Percentiles rank a stretch among this genome's conserved stretches.
Conservation (phyloP, 1,140 invertebrate species). For the Tetragonula clypearis region DNA sequence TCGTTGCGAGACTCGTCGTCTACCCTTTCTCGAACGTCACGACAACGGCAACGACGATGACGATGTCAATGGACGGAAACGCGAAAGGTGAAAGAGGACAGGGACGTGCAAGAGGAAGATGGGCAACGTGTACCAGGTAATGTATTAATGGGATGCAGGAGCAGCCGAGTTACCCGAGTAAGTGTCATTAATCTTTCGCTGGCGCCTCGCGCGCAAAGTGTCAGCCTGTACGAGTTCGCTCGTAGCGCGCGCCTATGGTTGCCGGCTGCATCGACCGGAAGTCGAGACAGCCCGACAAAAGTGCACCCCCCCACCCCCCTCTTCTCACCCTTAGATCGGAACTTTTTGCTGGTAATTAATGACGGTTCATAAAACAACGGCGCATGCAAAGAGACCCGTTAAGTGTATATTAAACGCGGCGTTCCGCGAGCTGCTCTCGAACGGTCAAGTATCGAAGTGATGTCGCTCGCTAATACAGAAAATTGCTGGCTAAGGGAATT, state of each 20-base stretch:
- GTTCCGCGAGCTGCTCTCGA: no score
- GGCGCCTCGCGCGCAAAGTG: slow-evolving; percentile 48
- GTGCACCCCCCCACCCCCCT: background rate
- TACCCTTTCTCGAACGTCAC: background rate
- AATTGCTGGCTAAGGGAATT: background rate
- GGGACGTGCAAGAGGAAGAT: slow-evolving; percentile 6
- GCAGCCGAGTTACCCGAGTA: slow-evolving; percentile 53
- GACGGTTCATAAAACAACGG: slow-evolving; percentile 26
- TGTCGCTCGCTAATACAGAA: no score
- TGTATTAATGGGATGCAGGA: slow-evolving; percentile 70
- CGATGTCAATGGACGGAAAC: slow-evolving; percentile 50
- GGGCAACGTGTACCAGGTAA: slow-evolving; percentile 54
- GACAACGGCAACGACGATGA: background rate
- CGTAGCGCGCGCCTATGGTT: slow-evolving; percentile 16
- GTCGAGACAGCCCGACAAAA: slow-evolving; percentile 24
- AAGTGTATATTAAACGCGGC: slow-evolving; percentile 20
- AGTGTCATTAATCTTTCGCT: slow-evolving; percentile 69
- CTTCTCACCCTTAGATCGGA: background rate
- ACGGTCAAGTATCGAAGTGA: background rate
- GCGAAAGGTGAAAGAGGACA: slow-evolving; percentile 19
- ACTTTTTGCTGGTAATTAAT: slow-evolving; percentile 51
- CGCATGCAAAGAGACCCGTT: slow-evolving; percentile 25
- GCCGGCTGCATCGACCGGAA: slow-evolving; percentile 16
- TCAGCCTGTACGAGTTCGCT: slow-evolving; percentile 12
- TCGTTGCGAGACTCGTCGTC: background rate